phyloP scores from a whole-genome alignment of 2,888 invertebrate genomes.

The Trichogramma dendrolimi region DNA sequence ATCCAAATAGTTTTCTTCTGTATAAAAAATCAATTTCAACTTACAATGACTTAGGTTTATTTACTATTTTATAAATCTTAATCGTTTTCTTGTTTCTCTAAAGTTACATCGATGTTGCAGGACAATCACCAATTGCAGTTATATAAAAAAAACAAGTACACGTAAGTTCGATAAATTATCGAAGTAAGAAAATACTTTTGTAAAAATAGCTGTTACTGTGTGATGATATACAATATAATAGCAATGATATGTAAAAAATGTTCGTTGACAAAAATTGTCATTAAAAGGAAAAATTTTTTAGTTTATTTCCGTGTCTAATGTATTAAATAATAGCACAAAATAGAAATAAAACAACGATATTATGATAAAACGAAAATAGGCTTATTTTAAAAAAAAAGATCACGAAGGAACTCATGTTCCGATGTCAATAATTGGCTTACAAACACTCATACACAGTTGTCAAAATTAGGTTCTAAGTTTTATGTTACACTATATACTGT shows the following conservation, averaged over 20 bases:
- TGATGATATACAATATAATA: neutral
- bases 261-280: too few species aligned
- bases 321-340: constrained; percentile 10
- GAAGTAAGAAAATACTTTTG: constrained; percentile 18
- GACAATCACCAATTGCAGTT: constrained; percentile 38
- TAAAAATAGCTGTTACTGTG: neutral
- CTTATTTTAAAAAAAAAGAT: constrained; percentile 33
- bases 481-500: constrained; percentile 26
- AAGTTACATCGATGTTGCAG: constrained; percentile 28
- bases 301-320: neutral
- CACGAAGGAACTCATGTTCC: constrained; percentile 36
- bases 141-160: constrained; percentile 16
- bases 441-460: constrained; percentile 38
- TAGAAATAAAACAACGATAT: constrained; percentile 28
- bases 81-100: constrained; percentile 27
- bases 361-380: constrained; percentile 33
- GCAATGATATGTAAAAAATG: too few species aligned
- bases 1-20: constrained; percentile 5
- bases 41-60: constrained; percentile 22
- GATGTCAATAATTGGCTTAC: constrained; percentile 35
- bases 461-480: constrained; percentile 24
- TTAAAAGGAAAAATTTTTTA: neutral
- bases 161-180: constrained; percentile 3
- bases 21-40: constrained; percentile 20
- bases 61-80: constrained; percentile 26